Evolutionary conservation across 2,113 vertebrate genomes (phyloP).

Genomic region (Periophthalmus modestus): DNA sequence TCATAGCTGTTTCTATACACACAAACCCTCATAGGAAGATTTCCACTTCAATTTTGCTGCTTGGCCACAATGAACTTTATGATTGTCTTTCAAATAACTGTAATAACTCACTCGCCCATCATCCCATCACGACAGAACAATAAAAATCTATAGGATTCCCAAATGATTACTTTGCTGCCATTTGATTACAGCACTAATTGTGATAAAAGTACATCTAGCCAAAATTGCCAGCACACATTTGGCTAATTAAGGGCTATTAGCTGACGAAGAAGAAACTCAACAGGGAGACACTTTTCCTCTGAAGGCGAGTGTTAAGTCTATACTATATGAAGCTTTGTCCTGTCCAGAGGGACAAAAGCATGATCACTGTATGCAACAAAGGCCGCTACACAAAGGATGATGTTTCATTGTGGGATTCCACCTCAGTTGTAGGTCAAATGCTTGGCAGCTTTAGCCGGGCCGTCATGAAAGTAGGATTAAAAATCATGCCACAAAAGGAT

Average conservation of each 20-base stretch:
- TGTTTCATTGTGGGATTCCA: slow-evolving; percentile 14
- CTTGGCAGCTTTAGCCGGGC: slow-evolving; percentile 50
- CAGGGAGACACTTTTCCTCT: slow-evolving; percentile 37
- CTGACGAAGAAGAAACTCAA: slow-evolving; percentile 56
- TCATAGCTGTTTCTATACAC: slow-evolving; percentile 16
- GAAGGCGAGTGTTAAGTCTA: background rate
- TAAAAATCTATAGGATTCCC: slow-evolving; percentile 55
- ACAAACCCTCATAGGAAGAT: slow-evolving; percentile 34
- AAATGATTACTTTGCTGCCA: slow-evolving; percentile 65
- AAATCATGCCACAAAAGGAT: slow-evolving; percentile 51
- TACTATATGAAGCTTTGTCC: slow-evolving; percentile 17
- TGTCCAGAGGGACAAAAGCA: slow-evolving; percentile 3
- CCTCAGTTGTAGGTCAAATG: slow-evolving; percentile 54
- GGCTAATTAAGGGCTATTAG: slow-evolving; percentile 74
- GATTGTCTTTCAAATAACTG: slow-evolving; percentile 22
- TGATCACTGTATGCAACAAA: slow-evolving; percentile 24
- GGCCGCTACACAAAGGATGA: slow-evolving; percentile 34
- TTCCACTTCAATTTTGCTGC: slow-evolving; percentile 38
- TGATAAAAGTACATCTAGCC: slow-evolving; percentile 65
- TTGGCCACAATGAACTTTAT: slow-evolving; percentile 3
- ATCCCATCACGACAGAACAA: slow-evolving; percentile 47
- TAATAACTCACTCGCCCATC: slow-evolving; percentile 44
- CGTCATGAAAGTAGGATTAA: slow-evolving; percentile 49
- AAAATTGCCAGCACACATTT: slow-evolving; percentile 55
- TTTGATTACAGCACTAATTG: slow-evolving; percentile 74